A percentile compares a stretch with the other conserved stretches of the same genome.
Evolutionary conservation across 1,140 invertebrate genomes (phyloP).

Genomic region (Trachymyrmex septentrionalis): DNA sequence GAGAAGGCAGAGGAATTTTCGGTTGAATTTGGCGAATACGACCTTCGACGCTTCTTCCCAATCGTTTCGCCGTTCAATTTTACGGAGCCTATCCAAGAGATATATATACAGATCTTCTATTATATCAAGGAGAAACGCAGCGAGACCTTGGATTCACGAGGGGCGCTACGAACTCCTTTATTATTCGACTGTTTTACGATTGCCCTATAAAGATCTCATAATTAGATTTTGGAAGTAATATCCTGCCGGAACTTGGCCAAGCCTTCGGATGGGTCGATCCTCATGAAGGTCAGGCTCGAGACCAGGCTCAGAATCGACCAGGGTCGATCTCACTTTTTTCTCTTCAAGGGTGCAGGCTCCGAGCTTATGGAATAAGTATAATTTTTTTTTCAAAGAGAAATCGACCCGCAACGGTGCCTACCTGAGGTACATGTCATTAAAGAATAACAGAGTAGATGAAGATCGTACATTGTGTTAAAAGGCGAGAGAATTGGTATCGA

Average conservation of each 20-base stretch:
- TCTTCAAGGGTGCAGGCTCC: not conserved
- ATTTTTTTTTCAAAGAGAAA: not conserved
- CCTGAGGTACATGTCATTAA: not conserved
- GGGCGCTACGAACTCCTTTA: constrained; percentile 61
- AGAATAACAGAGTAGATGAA: not conserved
- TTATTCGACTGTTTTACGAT: constrained; percentile 84
- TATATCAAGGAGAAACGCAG: constrained; percentile 30
- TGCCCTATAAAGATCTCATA: constrained; percentile 86
- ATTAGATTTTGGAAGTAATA: constrained; percentile 87
- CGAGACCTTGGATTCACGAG: not conserved
- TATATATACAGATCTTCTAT: constrained; percentile 51
- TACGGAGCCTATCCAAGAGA: not conserved
- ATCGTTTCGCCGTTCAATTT: not conserved
- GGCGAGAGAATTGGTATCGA: not conserved
- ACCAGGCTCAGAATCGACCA: constrained; percentile 67
- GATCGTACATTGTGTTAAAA: not conserved
- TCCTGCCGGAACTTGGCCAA: constrained; percentile 62
- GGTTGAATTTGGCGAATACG: not conserved
- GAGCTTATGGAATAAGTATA: not conserved
- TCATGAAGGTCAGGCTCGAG: constrained; percentile 11
- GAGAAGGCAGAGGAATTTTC: no score
- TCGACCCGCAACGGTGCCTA: no score
- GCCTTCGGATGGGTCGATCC: not conserved
- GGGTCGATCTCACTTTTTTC: constrained; percentile 57
- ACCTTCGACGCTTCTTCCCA: not conserved